Conservation (phyloP, 2,797 vertebrate genomes). For the Gallinago nigripennis region DNA sequence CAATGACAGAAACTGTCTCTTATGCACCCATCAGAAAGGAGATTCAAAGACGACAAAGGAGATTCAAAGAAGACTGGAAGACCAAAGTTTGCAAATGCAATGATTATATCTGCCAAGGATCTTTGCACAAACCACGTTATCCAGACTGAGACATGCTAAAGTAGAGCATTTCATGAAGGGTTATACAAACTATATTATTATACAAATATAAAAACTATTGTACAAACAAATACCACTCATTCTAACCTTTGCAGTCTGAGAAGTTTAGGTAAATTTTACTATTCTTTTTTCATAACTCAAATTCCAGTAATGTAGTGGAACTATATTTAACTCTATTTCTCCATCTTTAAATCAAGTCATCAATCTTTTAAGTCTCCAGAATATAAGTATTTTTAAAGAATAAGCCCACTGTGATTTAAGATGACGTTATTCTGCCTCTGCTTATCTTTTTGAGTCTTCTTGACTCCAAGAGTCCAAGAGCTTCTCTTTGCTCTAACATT, state of each 20-base stretch:
- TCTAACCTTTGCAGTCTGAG: neutral
- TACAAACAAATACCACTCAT: neutral
- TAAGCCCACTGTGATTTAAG: neutral
- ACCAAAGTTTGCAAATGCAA: neutral
- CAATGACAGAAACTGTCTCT: neutral
- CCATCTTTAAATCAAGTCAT: neutral
- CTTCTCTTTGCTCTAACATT: neutral
- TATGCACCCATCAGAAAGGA: neutral
- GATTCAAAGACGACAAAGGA: neutral
- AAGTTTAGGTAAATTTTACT: neutral
- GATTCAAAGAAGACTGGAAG: neutral
- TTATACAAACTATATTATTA: neutral
- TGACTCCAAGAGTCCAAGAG: neutral
- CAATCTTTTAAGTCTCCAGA: neutral
- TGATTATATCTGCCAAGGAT: accelerated
- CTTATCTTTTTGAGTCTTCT: neutral
- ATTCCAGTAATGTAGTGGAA: neutral
- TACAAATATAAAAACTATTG: neutral
- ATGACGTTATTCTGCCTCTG: neutral
- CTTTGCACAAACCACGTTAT: neutral
- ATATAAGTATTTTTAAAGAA: neutral
- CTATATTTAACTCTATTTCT: neutral
- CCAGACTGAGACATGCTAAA: neutral
- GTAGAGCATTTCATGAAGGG: neutral
- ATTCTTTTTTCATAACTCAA: neutral